Conservation (phyloP, 1,140 invertebrate genomes). For the Coptotermes formosanus region DNA sequence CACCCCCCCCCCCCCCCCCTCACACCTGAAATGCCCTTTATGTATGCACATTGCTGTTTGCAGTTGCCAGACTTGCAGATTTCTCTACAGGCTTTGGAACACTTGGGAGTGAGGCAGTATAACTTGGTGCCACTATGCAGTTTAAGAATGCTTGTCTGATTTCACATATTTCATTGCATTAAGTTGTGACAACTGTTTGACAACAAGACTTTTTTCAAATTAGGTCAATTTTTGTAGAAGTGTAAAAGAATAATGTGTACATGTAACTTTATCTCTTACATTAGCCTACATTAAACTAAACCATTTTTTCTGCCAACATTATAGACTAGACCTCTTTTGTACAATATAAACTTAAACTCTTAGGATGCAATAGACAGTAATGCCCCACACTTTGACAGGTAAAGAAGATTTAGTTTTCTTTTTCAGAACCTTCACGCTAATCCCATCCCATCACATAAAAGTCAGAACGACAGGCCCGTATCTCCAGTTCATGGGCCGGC, state of each 20-base stretch:
- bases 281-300: background rate
- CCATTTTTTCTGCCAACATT: background rate
- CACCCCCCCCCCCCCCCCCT: too few relatives aligned
- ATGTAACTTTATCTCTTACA: background rate
- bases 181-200: too few relatives aligned
- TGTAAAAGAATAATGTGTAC: background rate
- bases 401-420: background rate
- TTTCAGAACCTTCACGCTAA: background rate
- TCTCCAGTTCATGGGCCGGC: background rate
- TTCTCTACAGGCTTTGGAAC: background rate
- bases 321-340: slow-evolving; percentile 5
- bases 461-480: background rate
- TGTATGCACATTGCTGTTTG: background rate
- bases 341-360: background rate
- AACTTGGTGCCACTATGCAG: background rate
- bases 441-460: background rate
- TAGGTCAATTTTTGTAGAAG: background rate
- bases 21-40: too few relatives aligned
- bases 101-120: background rate
- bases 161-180: too few relatives aligned
- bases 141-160: background rate
- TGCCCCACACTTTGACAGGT: background rate
- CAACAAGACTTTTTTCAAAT: too few relatives aligned
- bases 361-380: background rate
- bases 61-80: background rate